Evolutionary conservation across 2,888 invertebrate genomes (phyloP), one percentile per base, ranked within the genome.

Genomic region (Drosophila limbata): DNA sequence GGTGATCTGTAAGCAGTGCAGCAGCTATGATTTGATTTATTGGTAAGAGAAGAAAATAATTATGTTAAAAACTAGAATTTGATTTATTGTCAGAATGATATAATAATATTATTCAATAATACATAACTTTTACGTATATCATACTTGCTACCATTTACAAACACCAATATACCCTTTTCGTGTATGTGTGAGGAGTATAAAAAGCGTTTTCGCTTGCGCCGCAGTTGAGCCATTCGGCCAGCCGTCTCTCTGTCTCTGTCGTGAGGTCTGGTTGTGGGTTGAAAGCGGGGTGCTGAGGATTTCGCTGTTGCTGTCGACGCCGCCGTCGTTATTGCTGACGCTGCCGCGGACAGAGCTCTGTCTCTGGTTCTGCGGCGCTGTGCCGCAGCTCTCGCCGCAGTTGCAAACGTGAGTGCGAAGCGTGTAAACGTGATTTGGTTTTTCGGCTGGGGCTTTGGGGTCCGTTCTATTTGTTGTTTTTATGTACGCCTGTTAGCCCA

Each of bases 391-490:
- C 70, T 71, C 69, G 81, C 63, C 74, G 86, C 89, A 91, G 89
- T 91, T 88, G 89, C 84, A 81, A 85, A 84, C 88, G 90, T 84
- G 90, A 88, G 82, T 84, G 85, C 89, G 79, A 84, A 83, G 88
- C 90, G 90, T 89, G 89, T 90, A 85, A 90, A 91, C 90, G 91
- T 91, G 80, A 85, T 85, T 85, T 86, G 72, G 70, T 76, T 70
- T 75, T 85, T 84, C 72, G 60, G 55, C 60, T 69, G 72, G 72
- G 63, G 71, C 70, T 74, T 64, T 61, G 21, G 62, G 21, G 35
- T 52, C 21, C 15, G 17, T n/a, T 35, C 6, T 47, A 63, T 19
- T 52, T 52, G 25, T 40, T 37, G 6, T 10, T 13, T 50, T 37
- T 55, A 59, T 62, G 50, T 59, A 13, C 55, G 66, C 56, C 59